Evolutionary conservation across 2,113 vertebrate species (phyloP).

Genomic region (Australoheros scitulus): DNA sequence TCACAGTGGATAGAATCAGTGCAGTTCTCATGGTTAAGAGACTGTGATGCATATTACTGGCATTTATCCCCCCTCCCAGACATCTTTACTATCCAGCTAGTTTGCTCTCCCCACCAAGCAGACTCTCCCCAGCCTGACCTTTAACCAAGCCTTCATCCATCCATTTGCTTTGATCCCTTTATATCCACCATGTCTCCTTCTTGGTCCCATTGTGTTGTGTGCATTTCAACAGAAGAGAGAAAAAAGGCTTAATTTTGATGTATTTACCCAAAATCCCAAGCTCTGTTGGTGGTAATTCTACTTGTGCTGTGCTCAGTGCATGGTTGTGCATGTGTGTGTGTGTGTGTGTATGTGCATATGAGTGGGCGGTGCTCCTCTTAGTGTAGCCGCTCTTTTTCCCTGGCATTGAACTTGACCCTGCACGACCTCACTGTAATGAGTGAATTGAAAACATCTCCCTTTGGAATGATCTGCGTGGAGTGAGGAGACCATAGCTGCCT

Average conservation of each 20-base stretch:
- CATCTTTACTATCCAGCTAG: constrained; percentile 39
- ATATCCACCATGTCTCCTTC: constrained; percentile 16
- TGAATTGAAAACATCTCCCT: constrained; percentile 99
- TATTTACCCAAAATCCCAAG: constrained; percentile 87
- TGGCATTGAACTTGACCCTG: constrained; percentile 99
- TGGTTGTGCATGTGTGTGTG: constrained; percentile 21
- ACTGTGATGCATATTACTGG: constrained; percentile 90
- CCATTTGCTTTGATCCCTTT: constrained; percentile 32
- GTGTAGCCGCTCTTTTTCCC: constrained; percentile 88
- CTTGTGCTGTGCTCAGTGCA: constrained; percentile 58
- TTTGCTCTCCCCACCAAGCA: constrained; percentile 11
- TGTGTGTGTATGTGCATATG: constrained; percentile 34
- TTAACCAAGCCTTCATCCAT: constrained; percentile 9
- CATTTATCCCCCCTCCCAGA: constrained; percentile 83
- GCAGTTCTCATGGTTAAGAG: neutral
- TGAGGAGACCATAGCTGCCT: constrained; percentile 83
- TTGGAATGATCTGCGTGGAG: constrained; percentile 93
- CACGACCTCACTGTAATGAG: constrained; percentile 95
- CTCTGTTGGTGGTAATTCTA: constrained; percentile 80
- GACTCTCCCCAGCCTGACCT: constrained; percentile 13
- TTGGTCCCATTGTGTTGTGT: too few species aligned
- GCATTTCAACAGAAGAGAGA: too few species aligned
- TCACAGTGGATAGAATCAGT: constrained; percentile 9
- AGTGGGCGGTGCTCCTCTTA: constrained; percentile 87
- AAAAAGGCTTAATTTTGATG: constrained; percentile 84